These are phyloP conservation scores for Lepidurus couesii DNA, from an alignment of 1,140 invertebrate species.

Conservation along the genomic window DNA sequence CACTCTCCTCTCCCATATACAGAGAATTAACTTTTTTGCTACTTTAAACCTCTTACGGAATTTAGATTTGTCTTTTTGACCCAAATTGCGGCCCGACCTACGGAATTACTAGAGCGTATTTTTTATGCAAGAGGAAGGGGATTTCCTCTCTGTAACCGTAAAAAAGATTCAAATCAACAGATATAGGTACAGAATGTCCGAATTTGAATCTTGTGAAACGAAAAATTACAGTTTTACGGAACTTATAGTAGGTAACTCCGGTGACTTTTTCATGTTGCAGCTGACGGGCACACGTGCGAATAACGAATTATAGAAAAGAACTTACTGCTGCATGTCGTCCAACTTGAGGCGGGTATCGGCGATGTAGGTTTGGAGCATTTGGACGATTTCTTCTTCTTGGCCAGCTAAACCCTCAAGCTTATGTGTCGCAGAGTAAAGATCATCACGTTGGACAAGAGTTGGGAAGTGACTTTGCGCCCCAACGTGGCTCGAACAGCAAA, in stretches of 20 bases:
- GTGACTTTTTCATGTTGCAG: neutral
- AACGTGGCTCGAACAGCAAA: neutral
- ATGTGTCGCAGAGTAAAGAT: conserved; percentile 29
- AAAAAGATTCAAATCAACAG: neutral
- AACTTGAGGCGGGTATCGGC: conserved; percentile 20
- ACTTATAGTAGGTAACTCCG: no score
- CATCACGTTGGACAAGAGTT: neutral
- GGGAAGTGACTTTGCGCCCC: neutral
- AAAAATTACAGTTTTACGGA: neutral
- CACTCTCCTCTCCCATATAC: neutral
- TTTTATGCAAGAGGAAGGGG: no score
- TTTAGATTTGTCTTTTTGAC: neutral
- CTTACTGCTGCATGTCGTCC: conserved; percentile 30
- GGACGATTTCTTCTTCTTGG: conserved; percentile 30
- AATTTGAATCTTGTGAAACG: neutral
- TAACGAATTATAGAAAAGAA: neutral
- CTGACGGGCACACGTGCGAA: neutral
- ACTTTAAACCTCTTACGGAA: neutral
- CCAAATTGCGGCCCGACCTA: neutral
- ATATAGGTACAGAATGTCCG: neutral
- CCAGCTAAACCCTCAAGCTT: conserved; percentile 30
- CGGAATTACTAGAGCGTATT: no score
- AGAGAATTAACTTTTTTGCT: neutral
- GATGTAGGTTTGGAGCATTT: conserved; percentile 29
- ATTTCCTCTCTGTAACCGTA: neutral